Percentiles rank a stretch among this genome's conserved stretches.
phyloP scores from a whole-genome alignment of 2,888 invertebrate species.

The Vandiemenella viatica region DNA sequence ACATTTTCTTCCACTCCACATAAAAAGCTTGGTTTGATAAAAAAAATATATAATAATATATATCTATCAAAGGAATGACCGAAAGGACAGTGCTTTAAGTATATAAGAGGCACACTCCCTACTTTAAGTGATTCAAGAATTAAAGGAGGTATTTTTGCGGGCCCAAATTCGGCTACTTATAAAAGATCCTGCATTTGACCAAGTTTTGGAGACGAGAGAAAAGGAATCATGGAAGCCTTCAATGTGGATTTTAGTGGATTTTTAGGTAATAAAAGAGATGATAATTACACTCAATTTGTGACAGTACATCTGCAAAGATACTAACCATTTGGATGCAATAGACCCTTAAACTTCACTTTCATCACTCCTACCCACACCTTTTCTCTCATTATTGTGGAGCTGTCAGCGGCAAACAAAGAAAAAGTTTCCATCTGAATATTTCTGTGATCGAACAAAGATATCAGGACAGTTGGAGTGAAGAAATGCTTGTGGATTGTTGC shows the following conservation, averaged over 20 bases:
- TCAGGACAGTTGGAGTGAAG: slow-evolving; percentile 3
- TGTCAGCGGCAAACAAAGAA: too few species aligned
- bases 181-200: background rate
- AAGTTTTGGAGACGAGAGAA: background rate
- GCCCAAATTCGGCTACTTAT: background rate
- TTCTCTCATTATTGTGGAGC: background rate
- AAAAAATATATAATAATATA: background rate
- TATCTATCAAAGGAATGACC: too few species aligned
- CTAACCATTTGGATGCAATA: too few species aligned
- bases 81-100: background rate
- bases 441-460: background rate
- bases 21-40: background rate
- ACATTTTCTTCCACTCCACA: too few species aligned
- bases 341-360: too few species aligned
- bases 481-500: slow-evolving; percentile 4
- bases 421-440: too few species aligned
- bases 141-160: background rate
- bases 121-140: background rate
- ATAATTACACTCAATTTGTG: background rate
- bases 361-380: background rate
- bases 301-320: background rate
- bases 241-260: too few species aligned
- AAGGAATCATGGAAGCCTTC: background rate
- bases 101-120: background rate
- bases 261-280: background rate